Conservation (phyloP, 2,888 invertebrate species). For the Drosophila mercatorum region DNA sequence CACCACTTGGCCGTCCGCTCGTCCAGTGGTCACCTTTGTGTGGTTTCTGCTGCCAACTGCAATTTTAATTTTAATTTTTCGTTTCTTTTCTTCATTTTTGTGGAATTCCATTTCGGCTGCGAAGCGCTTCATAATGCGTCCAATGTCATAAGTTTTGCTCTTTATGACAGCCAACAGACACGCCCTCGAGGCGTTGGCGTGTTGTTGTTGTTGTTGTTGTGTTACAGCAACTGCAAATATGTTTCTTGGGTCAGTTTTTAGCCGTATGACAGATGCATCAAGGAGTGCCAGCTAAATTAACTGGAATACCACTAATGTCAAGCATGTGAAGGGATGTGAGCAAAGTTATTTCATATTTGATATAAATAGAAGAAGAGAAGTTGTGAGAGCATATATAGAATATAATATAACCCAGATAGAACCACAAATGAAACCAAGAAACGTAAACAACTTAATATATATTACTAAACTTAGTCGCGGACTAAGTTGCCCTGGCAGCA, state of each 20-base stretch:
- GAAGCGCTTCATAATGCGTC: constrained; percentile 39
- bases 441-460: too few species aligned
- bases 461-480: too few species aligned
- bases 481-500: too few species aligned
- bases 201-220: neutral
- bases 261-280: constrained; percentile 17
- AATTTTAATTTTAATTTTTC: constrained; percentile 36
- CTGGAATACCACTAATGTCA: neutral
- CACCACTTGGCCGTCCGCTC: constrained; percentile 32
- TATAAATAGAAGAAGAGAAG: too few species aligned
- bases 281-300: constrained; percentile 9
- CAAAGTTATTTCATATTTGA: too few species aligned
- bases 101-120: constrained; percentile 27
- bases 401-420: neutral
- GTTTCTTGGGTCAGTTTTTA: constrained; percentile 15
- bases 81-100: constrained; percentile 10
- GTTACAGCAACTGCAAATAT: constrained; percentile 8
- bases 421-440: too few species aligned
- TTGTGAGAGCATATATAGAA: neutral
- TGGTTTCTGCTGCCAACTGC: constrained; percentile 39
- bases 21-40: constrained; percentile 33
- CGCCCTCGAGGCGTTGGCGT: constrained; percentile 51
- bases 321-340: neutral
- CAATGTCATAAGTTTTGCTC: constrained; percentile 63
- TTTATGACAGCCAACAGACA: constrained; percentile 48